Evolutionary conservation across 2,888 invertebrate genomes (phyloP), one percentile per base, ranked within the genome.

Genomic region (Charanyca ferruginea): DNA sequence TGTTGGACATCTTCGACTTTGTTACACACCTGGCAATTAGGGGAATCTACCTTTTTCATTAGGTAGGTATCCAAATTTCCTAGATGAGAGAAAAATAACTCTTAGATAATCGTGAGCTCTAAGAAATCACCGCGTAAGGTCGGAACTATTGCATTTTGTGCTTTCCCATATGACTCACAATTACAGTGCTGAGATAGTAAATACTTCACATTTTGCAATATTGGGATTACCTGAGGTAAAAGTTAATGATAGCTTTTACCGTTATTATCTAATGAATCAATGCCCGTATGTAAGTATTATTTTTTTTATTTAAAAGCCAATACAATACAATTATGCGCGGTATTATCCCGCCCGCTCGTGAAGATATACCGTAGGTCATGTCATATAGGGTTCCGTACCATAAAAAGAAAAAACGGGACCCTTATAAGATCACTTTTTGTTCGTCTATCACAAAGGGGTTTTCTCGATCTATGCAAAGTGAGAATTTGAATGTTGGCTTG

Each of bases 201-300:
- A 44, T 58, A 57, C 23, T 25, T 66, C 13, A 41, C 4, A 16
- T 54, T 51, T 73, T 20, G 16, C 47, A 42, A n/a, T 57, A 70
- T 38, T 25, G 49, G 28, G n/a, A n/a, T n/a, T n/a, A n/a, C n/a
- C n/a, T n/a, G n/a, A n/a, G n/a, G n/a, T n/a, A n/a, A n/a, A n/a
- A n/a, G n/a, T 49, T 5, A 0, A 9, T 28, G 9, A 16, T 44
- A 51, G n/a, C 11, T n/a, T 18, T 38, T 41, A 22, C 0, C 2
- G 38, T 38, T 18, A 49, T 32, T 55, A 52, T 35, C n/a, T 57
- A 52, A 16, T 47, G 22, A 45, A 45, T 60, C 22, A 52, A 35
- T 13, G 20, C 45, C 42, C 32, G 13, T 52, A 42, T 25, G 20
- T 35, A n/a, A n/a, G n/a, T n/a, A n/a, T n/a, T n/a, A 35, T 23